Percentiles rank a stretch among this genome's conserved stretches.
phyloP scores from a whole-genome alignment of 2,888 invertebrate species.

The Megastigmus dorsalis region DNA sequence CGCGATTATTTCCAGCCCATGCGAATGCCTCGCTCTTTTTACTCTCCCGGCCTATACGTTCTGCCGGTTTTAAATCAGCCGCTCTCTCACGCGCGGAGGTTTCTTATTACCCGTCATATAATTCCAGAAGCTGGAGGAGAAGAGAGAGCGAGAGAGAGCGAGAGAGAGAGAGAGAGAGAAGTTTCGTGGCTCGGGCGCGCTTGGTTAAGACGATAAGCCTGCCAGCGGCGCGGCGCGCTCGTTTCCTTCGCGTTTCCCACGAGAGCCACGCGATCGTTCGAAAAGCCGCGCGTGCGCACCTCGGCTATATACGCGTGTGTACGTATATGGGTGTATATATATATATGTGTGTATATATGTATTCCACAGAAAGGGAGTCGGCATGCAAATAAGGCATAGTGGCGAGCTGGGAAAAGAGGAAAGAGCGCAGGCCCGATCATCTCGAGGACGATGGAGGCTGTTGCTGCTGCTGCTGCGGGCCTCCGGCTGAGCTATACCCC shows the following conservation, averaged over 20 bases:
- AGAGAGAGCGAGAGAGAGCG: background rate
- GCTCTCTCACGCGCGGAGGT: conserved; percentile 32
- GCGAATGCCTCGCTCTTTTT: conserved; percentile 1
- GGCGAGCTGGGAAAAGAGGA: conserved; percentile 55
- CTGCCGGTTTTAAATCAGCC: conserved; percentile 45
- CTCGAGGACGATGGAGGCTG: background rate
- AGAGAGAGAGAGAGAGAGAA: conserved; percentile 6
- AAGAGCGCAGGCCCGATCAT: conserved; percentile 42
- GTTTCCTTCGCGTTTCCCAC: conserved; percentile 61
- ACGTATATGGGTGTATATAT: no score
- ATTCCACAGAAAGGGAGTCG: conserved; percentile 49
- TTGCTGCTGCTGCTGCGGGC: background rate
- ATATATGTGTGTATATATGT: conserved; percentile 32
- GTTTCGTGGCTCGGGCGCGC: conserved; percentile 32
- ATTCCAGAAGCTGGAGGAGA: conserved; percentile 50
- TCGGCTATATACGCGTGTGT: conserved; percentile 35
- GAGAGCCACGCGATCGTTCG: conserved; percentile 61
- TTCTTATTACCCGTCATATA: conserved; percentile 54
- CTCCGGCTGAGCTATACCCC: background rate
- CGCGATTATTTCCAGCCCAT: conserved; percentile 30
- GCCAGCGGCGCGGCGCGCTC: conserved; percentile 24
- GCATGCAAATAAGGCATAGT: conserved; percentile 62
- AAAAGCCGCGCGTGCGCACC: conserved; percentile 51
- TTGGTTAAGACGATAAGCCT: conserved; percentile 38
- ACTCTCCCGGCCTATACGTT: background rate